Evolutionary conservation across 2,888 invertebrate species (phyloP).

Genomic region (Monopis laevigella): DNA sequence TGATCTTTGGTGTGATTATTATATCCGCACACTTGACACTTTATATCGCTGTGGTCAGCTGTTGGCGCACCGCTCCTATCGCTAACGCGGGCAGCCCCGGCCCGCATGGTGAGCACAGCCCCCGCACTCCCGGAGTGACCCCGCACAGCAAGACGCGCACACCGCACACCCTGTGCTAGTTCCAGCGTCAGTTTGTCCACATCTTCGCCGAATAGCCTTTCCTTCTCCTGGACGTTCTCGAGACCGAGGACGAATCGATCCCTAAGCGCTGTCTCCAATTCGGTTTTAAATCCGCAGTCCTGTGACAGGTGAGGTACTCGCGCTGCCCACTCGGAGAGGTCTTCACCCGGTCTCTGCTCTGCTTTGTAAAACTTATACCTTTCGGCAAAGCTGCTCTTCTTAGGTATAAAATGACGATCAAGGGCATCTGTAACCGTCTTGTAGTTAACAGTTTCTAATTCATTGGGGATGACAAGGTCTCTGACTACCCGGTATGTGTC

Average conservation of each 20-base stretch:
- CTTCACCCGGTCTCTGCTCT: slow-evolving; percentile 20
- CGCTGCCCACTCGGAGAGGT: slow-evolving; percentile 19
- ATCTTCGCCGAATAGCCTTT: slow-evolving; percentile 18
- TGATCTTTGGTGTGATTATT: slow-evolving; percentile 12
- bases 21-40: slow-evolving; percentile 14
- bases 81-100: neutral
- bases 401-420: slow-evolving; percentile 16
- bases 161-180: slow-evolving; percentile 17
- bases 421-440: slow-evolving; percentile 13
- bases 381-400: slow-evolving; percentile 17
- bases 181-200: slow-evolving; percentile 16
- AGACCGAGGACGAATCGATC: slow-evolving; percentile 21
- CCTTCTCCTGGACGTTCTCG: slow-evolving; percentile 17
- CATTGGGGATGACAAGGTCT: slow-evolving; percentile 11
- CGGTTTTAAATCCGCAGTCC: slow-evolving; percentile 15
- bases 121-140: neutral
- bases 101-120: neutral
- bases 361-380: slow-evolving; percentile 19
- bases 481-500: slow-evolving; percentile 11
- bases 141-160: slow-evolving; percentile 14
- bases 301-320: slow-evolving; percentile 17
- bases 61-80: neutral
- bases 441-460: slow-evolving; percentile 5
- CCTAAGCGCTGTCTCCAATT: slow-evolving; percentile 15
- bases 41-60: slow-evolving; percentile 9